These are phyloP conservation scores for Caenorhabditis doughertyi DNA, from an alignment of 2,888 invertebrate species.

Conservation along the genomic window DNA sequence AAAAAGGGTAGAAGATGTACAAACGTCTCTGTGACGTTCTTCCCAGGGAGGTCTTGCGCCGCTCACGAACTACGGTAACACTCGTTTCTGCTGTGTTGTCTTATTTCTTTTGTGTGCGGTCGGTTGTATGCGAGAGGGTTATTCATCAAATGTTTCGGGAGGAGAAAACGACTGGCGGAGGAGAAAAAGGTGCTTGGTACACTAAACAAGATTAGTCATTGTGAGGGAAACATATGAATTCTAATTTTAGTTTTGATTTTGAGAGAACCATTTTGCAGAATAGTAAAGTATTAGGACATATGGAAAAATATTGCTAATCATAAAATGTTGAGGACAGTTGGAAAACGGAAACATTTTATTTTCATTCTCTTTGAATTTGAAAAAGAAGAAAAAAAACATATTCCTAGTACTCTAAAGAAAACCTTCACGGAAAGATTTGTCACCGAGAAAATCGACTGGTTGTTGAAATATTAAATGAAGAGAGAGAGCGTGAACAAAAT, in stretches of 20 bases:
- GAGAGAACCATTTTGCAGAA: not conserved
- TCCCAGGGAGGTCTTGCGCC: conserved; percentile 23
- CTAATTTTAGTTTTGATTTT: not conserved
- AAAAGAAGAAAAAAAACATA: not conserved
- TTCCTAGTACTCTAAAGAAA: conserved; percentile 11
- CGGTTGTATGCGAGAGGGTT: not conserved
- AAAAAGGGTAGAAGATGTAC: not conserved
- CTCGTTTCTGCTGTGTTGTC: conserved; percentile 40
- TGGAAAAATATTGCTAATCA: not conserved
- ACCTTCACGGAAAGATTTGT: conserved; percentile 5
- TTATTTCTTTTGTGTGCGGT: not conserved
- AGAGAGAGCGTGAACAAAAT: conserved; percentile 2
- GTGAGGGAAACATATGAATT: not conserved
- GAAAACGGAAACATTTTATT: conserved; percentile 12
- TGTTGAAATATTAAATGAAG: conserved; percentile 10
- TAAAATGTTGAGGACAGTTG: not conserved
- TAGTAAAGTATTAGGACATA: not conserved
- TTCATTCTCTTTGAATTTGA: not conserved
- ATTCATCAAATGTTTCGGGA: not conserved
- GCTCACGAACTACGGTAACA: conserved; percentile 46
- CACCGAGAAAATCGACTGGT: conserved; percentile 5
- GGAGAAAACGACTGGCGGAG: not conserved
- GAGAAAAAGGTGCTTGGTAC: not conserved
- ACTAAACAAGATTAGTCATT: conserved; percentile 7
- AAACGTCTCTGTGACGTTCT: not conserved